These are phyloP conservation scores for Cacatua alba DNA, from an alignment of 2,113 vertebrate genomes.

Conservation along the genomic window DNA sequence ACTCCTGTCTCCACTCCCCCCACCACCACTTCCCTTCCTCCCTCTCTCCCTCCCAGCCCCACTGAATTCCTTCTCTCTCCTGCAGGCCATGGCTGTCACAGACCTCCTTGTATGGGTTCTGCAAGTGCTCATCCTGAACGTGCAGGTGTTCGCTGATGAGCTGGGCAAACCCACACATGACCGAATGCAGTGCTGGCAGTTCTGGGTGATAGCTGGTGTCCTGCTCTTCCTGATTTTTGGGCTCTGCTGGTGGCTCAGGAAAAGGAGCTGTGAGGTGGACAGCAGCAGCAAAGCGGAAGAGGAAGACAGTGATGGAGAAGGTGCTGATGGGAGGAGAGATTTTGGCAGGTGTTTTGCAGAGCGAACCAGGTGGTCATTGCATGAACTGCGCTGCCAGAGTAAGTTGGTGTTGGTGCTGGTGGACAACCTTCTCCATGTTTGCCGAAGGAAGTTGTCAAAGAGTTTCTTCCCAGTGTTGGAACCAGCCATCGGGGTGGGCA, in stretches of 20 bases:
- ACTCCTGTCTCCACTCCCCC: too few relatives aligned
- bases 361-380: not conserved
- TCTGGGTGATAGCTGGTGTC: not conserved
- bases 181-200: not conserved
- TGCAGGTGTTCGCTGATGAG: not conserved
- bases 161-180: not conserved
- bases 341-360: not conserved
- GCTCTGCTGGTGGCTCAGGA: not conserved
- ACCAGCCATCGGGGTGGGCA: not conserved
- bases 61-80: too few relatives aligned
- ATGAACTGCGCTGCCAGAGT: not conserved
- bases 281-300: not conserved
- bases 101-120: too few relatives aligned
- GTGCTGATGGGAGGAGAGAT: not conserved
- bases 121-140: too few relatives aligned
- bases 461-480: not conserved
- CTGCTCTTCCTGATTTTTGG: not conserved
- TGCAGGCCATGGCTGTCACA: too few relatives aligned
- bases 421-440: not conserved
- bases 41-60: too few relatives aligned
- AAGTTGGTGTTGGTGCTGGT: not conserved
- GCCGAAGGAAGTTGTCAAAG: not conserved
- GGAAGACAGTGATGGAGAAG: not conserved
- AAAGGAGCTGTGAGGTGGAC: accelerated
- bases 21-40: too few relatives aligned